Conservation (phyloP, 1,140 invertebrate species). For the Anastrepha ludens region DNA sequence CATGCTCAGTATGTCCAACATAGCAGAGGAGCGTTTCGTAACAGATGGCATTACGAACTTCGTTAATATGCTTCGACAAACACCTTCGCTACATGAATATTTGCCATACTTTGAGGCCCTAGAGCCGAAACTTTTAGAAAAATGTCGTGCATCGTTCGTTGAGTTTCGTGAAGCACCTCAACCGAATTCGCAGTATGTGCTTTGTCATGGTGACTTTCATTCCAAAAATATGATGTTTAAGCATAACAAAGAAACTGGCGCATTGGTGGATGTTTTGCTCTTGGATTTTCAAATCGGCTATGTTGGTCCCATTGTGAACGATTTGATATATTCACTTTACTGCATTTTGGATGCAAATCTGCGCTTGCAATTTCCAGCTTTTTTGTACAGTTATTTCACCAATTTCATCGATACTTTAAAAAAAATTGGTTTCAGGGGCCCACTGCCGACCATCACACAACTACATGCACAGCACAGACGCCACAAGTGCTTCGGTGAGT, state of each 20-base stretch:
- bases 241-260: conserved; percentile 53
- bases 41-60: conserved; percentile 60
- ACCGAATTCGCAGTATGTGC: conserved; percentile 60
- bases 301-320: conserved; percentile 59
- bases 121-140: conserved; percentile 59
- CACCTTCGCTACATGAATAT: conserved; percentile 7
- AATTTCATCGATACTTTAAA: conserved; percentile 60
- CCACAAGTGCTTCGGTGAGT: conserved; percentile 27
- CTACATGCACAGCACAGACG: not conserved
- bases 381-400: conserved; percentile 61
- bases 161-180: conserved; percentile 59
- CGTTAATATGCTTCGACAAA: conserved; percentile 56
- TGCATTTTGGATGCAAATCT: conserved; percentile 58
- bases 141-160: conserved; percentile 14
- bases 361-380: conserved; percentile 58
- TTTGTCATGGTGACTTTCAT: conserved; percentile 68
- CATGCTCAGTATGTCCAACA: conserved; percentile 54
- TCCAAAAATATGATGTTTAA: conserved; percentile 65
- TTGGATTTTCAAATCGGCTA: conserved; percentile 65
- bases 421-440: conserved; percentile 60
- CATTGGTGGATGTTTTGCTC: conserved; percentile 62
- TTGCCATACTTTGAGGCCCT: conserved; percentile 58
- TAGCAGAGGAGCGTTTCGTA: conserved; percentile 54
- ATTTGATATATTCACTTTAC: conserved; percentile 64
- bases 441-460: conserved; percentile 57